Evolutionary conservation across 2,113 vertebrate species (phyloP).

Genomic region (Mustela lutreola): DNA sequence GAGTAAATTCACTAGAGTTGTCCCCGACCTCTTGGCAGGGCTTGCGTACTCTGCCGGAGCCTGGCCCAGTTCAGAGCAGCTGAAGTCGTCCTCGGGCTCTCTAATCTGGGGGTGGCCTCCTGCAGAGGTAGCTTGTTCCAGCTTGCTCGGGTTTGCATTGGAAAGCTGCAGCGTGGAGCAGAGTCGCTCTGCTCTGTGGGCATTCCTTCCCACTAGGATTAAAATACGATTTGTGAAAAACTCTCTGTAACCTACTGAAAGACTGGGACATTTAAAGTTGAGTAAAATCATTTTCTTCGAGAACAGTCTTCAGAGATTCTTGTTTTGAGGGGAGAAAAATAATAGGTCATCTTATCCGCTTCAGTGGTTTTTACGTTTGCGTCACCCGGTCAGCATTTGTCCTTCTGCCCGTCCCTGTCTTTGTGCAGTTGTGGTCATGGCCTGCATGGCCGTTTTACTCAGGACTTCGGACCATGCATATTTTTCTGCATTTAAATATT

Average conservation of each 20-base stretch:
- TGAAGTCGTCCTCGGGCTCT: not conserved
- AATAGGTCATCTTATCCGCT: not conserved
- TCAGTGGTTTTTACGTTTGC: not conserved
- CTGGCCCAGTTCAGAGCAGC: not conserved
- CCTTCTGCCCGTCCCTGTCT: rapidly evolving
- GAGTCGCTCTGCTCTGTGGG: not conserved
- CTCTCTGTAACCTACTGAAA: not conserved
- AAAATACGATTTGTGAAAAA: not conserved
- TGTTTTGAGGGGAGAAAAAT: not conserved
- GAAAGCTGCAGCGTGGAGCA: rapidly evolving
- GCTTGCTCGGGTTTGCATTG: rapidly evolving
- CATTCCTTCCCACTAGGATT: not conserved
- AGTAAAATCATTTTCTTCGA: constrained; percentile 39
- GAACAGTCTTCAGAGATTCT: not conserved
- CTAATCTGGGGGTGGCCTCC: not conserved
- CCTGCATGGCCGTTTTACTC: not conserved
- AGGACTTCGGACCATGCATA: not conserved
- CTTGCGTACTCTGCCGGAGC: too few species aligned
- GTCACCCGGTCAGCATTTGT: not conserved
- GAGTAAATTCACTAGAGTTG: not conserved
- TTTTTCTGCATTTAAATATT: constrained; percentile 11
- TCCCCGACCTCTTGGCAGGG: not conserved
- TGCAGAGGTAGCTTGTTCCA: not conserved
- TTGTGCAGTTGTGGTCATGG: not conserved
- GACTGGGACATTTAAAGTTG: not conserved